Conservation (phyloP, 2,888 invertebrate genomes). For the Hypselothyrea guttata region DNA sequence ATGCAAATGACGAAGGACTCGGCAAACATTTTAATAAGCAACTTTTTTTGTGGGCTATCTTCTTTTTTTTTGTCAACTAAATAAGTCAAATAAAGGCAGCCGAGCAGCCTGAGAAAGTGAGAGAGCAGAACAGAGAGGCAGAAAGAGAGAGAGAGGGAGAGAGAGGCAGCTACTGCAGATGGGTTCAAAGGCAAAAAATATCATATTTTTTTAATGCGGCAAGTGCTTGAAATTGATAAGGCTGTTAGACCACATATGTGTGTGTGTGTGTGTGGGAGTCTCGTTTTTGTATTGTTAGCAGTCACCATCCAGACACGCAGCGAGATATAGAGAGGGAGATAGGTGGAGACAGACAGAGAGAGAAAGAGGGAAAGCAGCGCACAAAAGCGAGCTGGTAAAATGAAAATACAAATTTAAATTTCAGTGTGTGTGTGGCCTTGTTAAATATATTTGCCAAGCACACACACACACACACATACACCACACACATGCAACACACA, state of each 20-base stretch:
- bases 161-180: constrained; percentile 18
- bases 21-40: constrained; percentile 68
- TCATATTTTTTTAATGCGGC: constrained; percentile 64
- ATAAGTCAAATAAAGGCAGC: constrained; percentile 60
- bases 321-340: not conserved
- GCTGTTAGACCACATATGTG: constrained; percentile 36
- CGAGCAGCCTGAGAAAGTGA: too few relatives aligned
- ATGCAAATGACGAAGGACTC: constrained; percentile 62
- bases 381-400: constrained; percentile 35
- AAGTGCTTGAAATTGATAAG: constrained; percentile 75
- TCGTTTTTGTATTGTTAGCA: constrained; percentile 48
- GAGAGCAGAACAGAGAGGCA: not conserved
- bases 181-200: constrained; percentile 31
- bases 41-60: constrained; percentile 19
- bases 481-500: constrained; percentile 7
- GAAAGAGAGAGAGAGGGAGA: not conserved
- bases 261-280: constrained; percentile 7
- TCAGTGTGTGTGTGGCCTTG: constrained; percentile 38
- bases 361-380: constrained; percentile 9
- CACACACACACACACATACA: constrained; percentile 18
- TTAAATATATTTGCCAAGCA: constrained; percentile 51
- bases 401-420: constrained; percentile 62
- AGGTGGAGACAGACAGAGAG: constrained; percentile 7
- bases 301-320: constrained; percentile 39
- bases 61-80: constrained; percentile 51